phyloP scores from a whole-genome alignment of 37 sponge, comb jelly and placozoan genomes.

The Petrosia ficiformis region DNA sequence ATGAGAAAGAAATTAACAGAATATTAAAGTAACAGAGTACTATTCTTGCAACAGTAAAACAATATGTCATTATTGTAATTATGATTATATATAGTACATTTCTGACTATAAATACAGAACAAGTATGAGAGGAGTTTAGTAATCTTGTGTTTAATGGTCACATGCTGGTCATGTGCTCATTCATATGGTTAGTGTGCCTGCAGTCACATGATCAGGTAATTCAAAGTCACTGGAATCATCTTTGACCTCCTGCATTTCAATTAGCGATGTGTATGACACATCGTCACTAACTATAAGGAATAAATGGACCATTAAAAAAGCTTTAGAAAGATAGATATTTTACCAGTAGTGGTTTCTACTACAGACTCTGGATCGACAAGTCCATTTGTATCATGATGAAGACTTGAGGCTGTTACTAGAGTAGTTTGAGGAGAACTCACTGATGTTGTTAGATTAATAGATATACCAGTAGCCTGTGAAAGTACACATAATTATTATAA shows the following conservation, averaged over 20 bases:
- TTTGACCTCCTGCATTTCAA: slow-evolving; percentile 51
- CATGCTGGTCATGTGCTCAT: too few species aligned
- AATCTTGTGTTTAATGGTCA: too few species aligned
- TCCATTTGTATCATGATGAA: background rate
- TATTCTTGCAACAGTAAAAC: too few species aligned
- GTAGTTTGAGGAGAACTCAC: background rate
- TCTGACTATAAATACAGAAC: too few species aligned
- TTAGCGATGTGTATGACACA: slow-evolving; percentile 52
- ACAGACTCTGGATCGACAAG: too few species aligned
- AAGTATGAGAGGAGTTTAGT: too few species aligned
- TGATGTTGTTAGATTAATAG: background rate
- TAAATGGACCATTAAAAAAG: background rate
- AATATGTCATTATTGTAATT: too few species aligned
- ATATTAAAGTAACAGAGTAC: too few species aligned
- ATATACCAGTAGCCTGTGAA: background rate
- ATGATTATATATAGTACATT: too few species aligned
- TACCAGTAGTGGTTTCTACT: background rate
- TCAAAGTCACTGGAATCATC: slow-evolving; percentile 88
- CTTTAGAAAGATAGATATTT: background rate
- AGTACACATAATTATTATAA: too few species aligned
- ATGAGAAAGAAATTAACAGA: too few species aligned
- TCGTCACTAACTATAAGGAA: slow-evolving; percentile 39
- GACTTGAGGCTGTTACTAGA: background rate
- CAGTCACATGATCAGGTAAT: slow-evolving; percentile 52
- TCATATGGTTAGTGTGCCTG: too few species aligned